These are phyloP conservation scores for Orthosia incerta DNA, from an alignment of 2,888 invertebrate genomes.

Conservation along the genomic window DNA sequence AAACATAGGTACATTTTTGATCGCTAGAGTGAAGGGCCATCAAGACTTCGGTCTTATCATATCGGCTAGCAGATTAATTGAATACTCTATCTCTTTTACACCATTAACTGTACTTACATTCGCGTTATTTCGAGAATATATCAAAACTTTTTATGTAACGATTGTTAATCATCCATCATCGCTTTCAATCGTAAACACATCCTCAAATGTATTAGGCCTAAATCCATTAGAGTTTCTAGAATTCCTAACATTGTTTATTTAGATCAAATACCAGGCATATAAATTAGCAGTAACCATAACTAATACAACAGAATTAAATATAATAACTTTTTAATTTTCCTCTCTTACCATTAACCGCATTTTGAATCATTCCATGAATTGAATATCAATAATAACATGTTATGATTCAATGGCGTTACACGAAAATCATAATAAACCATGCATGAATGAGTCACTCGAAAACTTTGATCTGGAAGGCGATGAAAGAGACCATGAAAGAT, in stretches of 20 bases:
- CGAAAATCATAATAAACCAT: constrained; percentile 35
- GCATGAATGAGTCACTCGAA: constrained; percentile 12
- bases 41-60: background rate
- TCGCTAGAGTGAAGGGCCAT: background rate
- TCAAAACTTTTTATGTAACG: background rate
- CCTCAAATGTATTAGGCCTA: constrained; percentile 19
- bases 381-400: constrained; percentile 35
- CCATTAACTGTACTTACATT: constrained; percentile 4
- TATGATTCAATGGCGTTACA: constrained; percentile 48
- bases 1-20: constrained; percentile 1
- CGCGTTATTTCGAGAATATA: background rate
- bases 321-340: constrained; percentile 53
- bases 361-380: constrained; percentile 46
- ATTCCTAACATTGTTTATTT: constrained; percentile 29
- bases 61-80: background rate
- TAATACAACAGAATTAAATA: constrained; percentile 23
- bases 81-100: constrained; percentile 8
- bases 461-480: constrained; percentile 8
- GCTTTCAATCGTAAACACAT: constrained; percentile 1
- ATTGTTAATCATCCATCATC: background rate
- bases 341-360: constrained; percentile 44
- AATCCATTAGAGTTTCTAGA: constrained; percentile 29
- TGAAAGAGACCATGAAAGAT: background rate
- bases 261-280: constrained; percentile 36
- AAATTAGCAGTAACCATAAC: constrained; percentile 25